Conservation (phyloP, 2,888 invertebrate species). For the Nemoura dubitans region DNA sequence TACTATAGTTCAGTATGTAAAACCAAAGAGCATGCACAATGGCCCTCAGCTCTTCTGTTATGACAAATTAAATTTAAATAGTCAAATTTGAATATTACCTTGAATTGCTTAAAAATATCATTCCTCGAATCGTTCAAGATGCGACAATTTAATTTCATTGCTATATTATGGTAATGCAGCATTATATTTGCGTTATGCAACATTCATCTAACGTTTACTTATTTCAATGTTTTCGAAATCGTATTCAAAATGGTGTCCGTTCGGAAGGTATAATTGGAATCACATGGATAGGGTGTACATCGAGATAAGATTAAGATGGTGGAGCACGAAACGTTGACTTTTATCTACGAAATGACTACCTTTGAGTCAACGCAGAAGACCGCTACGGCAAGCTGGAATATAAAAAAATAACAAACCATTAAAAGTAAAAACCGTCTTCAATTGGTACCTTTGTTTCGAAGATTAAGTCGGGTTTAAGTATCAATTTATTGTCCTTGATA, state of each 20-base stretch:
- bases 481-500: conserved; percentile 47
- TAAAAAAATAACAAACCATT: conserved; percentile 32
- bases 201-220: background rate
- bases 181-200: background rate
- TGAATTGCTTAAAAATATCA: background rate
- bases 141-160: background rate
- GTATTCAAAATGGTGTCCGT: conserved; percentile 3
- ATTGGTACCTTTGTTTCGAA: conserved; percentile 42
- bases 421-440: conserved; percentile 42
- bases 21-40: background rate
- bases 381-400: background rate
- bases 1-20: background rate
- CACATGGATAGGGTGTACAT: conserved; percentile 3
- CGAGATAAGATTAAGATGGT: background rate
- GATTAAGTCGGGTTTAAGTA: conserved; percentile 42
- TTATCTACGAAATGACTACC: conserved; percentile 36
- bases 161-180: background rate
- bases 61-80: background rate
- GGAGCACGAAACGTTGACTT: background rate
- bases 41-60: background rate
- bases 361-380: background rate
- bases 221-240: background rate
- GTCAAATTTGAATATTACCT: conserved; percentile 7
- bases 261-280: background rate
- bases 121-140: background rate